phyloP scores from a whole-genome alignment of 2,888 invertebrate genomes.

The Eupithecia vulgata region DNA sequence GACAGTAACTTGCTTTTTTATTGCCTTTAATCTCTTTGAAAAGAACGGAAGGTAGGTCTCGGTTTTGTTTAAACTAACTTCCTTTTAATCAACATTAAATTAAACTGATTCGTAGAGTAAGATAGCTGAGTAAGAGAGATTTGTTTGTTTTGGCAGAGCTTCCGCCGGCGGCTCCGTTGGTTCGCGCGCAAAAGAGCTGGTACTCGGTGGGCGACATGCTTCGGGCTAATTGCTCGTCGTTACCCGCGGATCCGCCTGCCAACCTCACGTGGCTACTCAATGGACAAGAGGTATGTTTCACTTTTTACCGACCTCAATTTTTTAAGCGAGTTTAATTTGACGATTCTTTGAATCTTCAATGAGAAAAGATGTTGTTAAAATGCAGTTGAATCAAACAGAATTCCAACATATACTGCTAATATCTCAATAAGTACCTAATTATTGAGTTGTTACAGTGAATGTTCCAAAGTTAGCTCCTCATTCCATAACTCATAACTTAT shows the following conservation, averaged over 20 bases:
- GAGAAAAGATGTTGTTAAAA: background rate
- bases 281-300: conserved; percentile 81
- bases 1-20: conserved; percentile 33
- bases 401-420: background rate
- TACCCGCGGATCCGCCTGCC: conserved; percentile 87
- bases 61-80: conserved; percentile 30
- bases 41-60: conserved; percentile 21
- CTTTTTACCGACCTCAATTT: background rate
- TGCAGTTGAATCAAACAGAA: background rate
- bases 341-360: too few species aligned
- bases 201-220: conserved; percentile 88
- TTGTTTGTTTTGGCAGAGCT: conserved; percentile 77
- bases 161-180: conserved; percentile 85
- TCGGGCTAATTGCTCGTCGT: conserved; percentile 87
- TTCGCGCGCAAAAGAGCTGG: conserved; percentile 86
- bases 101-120: conserved; percentile 33
- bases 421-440: background rate
- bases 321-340: background rate
- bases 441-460: background rate
- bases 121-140: conserved; percentile 25
- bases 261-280: conserved; percentile 88
- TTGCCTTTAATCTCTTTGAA: conserved; percentile 29
- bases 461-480: background rate
- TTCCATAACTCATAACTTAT: background rate
- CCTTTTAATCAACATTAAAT: conserved; percentile 36